Evolutionary conservation across 1,140 invertebrate genomes (phyloP).

Genomic region (Conus ventricosus): DNA sequence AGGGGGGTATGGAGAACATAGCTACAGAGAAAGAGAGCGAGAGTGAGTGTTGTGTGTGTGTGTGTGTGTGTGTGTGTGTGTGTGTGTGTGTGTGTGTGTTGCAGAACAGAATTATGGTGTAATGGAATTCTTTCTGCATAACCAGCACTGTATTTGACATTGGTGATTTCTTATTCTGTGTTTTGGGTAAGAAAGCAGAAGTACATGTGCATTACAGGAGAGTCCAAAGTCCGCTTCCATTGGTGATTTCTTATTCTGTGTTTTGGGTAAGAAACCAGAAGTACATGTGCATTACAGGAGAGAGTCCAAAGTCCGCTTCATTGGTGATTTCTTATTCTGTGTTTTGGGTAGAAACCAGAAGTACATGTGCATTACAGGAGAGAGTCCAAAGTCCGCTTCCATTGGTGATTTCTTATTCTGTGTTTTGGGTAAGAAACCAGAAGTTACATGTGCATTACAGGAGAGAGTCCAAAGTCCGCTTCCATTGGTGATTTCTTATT

Average conservation of each 20-base stretch:
- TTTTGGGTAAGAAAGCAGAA: not conserved
- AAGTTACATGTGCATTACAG: constrained; percentile 69
- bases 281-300: constrained; percentile 75
- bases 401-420: constrained; percentile 71
- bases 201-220: constrained; percentile 75
- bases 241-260: not conserved
- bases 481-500: constrained; percentile 63
- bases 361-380: constrained; percentile 75
- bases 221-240: constrained; percentile 86
- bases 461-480: constrained; percentile 84
- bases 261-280: not conserved
- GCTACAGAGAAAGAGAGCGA: not conserved
- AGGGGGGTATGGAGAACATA: no score
- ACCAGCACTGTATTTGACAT: not conserved
- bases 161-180: not conserved
- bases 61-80: not conserved
- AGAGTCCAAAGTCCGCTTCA: constrained; percentile 84
- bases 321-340: not conserved
- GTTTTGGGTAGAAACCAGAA: not conserved
- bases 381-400: constrained; percentile 85
- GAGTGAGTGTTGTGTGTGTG: not conserved
- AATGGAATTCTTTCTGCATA: not conserved
- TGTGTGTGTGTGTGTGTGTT: not conserved
- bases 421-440: not conserved
- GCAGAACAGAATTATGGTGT: not conserved